Percentiles rank a stretch among this genome's conserved stretches.
phyloP scores from a whole-genome alignment of 37 sponge, comb jelly and placozoan genomes.

The Oopsacas minuta region DNA sequence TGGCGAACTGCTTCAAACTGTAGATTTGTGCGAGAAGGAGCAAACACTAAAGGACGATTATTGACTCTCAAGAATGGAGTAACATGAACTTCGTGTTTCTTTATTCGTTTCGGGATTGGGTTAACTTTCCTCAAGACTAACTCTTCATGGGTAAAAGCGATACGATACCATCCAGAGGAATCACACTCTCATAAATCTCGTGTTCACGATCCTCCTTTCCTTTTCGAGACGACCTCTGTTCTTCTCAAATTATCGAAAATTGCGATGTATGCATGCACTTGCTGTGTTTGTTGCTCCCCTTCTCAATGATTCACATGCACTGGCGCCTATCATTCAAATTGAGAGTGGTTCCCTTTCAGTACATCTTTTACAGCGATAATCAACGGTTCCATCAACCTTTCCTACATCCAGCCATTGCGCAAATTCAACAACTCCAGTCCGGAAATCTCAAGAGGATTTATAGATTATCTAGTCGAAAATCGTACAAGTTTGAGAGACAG shows the following conservation, averaged over 20 bases:
- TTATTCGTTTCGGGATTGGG: background rate
- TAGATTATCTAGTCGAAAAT: no score
- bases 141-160: conserved; percentile 5
- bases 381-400: no score
- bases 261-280: conserved; percentile 1
- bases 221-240: background rate
- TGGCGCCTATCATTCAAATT: background rate
- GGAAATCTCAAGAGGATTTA: no score
- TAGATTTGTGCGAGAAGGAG: background rate
- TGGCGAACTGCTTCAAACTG: background rate
- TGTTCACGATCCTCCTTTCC: background rate
- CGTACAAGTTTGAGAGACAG: no score
- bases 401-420: no score
- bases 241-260: conserved; percentile 1
- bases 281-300: background rate
- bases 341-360: no score
- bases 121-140: background rate
- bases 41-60: background rate
- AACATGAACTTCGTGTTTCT: conserved; percentile 8
- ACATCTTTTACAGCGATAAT: no score
- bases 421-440: no score
- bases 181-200: background rate
- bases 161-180: background rate
- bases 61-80: conserved; percentile 3
- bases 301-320: background rate